phyloP scores from a whole-genome alignment of 64 coral and sea anemone species.

The Montipora foliosa region DNA sequence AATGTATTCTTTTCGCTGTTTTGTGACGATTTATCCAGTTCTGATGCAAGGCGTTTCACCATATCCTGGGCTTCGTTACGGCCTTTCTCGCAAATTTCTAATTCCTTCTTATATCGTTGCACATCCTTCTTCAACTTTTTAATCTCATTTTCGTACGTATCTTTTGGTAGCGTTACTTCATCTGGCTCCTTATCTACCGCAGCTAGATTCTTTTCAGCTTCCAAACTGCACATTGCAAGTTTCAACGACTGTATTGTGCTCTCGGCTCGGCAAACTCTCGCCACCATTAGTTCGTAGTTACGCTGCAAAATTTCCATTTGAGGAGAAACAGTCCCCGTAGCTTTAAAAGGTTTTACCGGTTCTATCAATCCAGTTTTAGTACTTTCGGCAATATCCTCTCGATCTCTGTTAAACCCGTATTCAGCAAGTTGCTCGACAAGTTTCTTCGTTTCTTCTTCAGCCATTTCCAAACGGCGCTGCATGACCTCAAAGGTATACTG shows the following conservation, averaged over 20 bases:
- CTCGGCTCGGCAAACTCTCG: constrained; percentile 92
- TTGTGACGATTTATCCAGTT: constrained; percentile 72
- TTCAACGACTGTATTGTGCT: constrained; percentile 98
- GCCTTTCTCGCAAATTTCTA: constrained; percentile 58
- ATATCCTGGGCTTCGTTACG: constrained; percentile 69
- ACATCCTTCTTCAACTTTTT: constrained; percentile 84
- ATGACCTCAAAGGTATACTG: constrained; percentile 96
- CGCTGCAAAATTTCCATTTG: constrained; percentile 87
- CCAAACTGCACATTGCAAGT: constrained; percentile 85
- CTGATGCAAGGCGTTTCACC: constrained; percentile 61
- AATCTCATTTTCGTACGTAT: constrained; percentile 94
- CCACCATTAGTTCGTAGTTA: constrained; percentile 95
- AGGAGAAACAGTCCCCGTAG: constrained; percentile 36
- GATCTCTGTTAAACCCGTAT: constrained; percentile 92
- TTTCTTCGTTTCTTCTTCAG: constrained; percentile 97
- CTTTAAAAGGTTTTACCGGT: constrained; percentile 87
- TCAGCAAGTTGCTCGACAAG: constrained; percentile 88
- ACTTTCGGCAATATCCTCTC: constrained; percentile 38
- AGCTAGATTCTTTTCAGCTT: constrained; percentile 86
- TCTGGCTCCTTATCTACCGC: constrained; percentile 54
- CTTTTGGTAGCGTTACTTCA: constrained; percentile 74
- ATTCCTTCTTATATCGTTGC: constrained; percentile 60
- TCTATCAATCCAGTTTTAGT: constrained; percentile 66
- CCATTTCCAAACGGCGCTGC: constrained; percentile 90
- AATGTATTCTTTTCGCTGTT: constrained; percentile 56